These are phyloP conservation scores for Diplodus puntazzo DNA, from an alignment of 2,797 vertebrate genomes.

Conservation along the genomic window DNA sequence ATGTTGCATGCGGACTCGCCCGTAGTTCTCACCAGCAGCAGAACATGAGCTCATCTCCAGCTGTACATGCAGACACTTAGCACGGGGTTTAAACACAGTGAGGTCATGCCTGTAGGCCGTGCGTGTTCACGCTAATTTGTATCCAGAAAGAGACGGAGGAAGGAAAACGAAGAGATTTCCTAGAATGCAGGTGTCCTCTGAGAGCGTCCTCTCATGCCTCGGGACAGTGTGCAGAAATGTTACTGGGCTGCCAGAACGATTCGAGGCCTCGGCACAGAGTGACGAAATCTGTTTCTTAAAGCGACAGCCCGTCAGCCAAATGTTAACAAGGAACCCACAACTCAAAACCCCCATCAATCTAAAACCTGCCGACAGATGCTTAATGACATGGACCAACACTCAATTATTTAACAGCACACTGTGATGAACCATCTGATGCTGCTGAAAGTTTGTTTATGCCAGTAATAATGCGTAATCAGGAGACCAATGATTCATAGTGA, in stretches of 20 bases:
- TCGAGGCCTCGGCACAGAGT: conserved; percentile 16
- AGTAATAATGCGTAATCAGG: not conserved
- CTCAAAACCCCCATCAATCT: not conserved
- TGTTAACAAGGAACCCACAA: not conserved
- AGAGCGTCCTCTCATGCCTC: conserved; percentile 17
- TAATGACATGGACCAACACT: not conserved
- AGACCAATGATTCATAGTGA: not conserved
- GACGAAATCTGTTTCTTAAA: conserved; percentile 39
- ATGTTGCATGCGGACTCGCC: conserved; percentile 32
- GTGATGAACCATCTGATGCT: not conserved
- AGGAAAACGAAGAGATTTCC: conserved; percentile 22
- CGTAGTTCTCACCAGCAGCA: conserved; percentile 33
- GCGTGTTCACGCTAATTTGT: conserved; percentile 16
- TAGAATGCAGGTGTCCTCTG: conserved; percentile 38
- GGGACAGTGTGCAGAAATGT: conserved; percentile 17
- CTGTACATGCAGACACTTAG: conserved; percentile 9
- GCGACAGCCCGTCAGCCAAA: not conserved
- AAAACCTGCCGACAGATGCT: not conserved
- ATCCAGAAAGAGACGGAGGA: conserved; percentile 18
- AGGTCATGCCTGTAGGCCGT: conserved; percentile 51
- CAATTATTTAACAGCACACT: no score
- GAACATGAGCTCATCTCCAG: conserved; percentile 73
- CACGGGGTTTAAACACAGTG: conserved; percentile 46
- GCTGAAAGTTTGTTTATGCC: not conserved
- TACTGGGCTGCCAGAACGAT: conserved; percentile 37